phyloP scores from a whole-genome alignment of 2,888 invertebrate species.

The Lordiphosa andalusiaca region DNA sequence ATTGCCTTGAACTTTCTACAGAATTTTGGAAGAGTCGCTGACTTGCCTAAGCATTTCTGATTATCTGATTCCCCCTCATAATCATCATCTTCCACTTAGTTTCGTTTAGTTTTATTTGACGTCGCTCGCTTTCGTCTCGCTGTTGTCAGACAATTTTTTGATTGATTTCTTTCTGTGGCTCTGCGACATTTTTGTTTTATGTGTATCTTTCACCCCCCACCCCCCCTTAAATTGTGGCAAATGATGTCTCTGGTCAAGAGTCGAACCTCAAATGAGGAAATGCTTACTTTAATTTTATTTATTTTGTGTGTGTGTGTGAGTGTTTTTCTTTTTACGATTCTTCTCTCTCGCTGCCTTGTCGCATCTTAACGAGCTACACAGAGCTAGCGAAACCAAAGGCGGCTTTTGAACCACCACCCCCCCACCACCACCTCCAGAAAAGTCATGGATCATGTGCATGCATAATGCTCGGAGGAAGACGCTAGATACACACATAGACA shows the following conservation, averaged over 20 bases:
- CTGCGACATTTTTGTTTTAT: constrained; percentile 17
- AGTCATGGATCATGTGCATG: constrained; percentile 54
- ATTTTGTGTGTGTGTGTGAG: constrained; percentile 14
- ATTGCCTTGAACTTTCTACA: too few species aligned
- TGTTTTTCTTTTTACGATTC: constrained; percentile 20
- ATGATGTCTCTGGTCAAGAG: constrained; percentile 25
- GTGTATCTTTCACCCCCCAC: constrained; percentile 8
- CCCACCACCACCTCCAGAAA: constrained; percentile 12
- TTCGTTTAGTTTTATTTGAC: neutral
- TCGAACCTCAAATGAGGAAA: constrained; percentile 57
- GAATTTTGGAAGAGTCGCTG: neutral
- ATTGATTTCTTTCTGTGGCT: constrained; percentile 27
- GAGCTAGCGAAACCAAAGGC: constrained; percentile 2
- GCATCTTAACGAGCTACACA: constrained; percentile 17
- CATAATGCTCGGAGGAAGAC: constrained; percentile 52
- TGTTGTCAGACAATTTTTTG: constrained; percentile 30
- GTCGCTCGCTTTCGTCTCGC: neutral
- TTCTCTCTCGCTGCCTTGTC: constrained; percentile 8
- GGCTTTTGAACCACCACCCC: constrained; percentile 25
- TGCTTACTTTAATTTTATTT: constrained; percentile 61
- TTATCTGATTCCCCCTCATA: neutral
- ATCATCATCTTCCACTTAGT: constrained; percentile 5
- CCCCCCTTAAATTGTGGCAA: constrained; percentile 45
- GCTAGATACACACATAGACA: constrained; percentile 17
- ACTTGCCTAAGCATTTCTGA: neutral